phyloP scores from a whole-genome alignment of 92 coral and sea anemone genomes.

The Siderastrea siderea region DNA sequence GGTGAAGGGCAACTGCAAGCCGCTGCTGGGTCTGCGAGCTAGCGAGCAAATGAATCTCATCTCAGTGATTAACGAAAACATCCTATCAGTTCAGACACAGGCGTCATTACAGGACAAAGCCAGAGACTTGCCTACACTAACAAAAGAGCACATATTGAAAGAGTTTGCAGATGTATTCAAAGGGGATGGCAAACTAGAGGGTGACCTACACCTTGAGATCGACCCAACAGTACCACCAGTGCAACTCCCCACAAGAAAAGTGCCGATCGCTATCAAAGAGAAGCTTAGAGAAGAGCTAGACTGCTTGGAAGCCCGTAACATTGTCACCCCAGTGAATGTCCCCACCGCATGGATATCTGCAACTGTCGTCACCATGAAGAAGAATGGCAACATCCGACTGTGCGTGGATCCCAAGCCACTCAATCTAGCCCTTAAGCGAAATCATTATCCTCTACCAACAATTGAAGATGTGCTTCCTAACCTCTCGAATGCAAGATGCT shows the following conservation, averaged over 20 bases:
- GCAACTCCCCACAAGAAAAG: conserved; percentile 45
- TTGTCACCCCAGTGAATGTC: conserved; percentile 46
- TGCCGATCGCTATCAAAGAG: conserved; percentile 52
- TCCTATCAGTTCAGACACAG: conserved; percentile 23
- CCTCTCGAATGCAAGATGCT: conserved; percentile 66
- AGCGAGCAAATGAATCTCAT: conserved; percentile 61
- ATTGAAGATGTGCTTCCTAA: conserved; percentile 74
- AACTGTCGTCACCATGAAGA: conserved; percentile 60
- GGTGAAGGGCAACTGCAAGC: conserved; percentile 37
- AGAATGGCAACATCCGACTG: conserved; percentile 60
- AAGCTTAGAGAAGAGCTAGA: conserved; percentile 42
- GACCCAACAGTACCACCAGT: conserved; percentile 41
- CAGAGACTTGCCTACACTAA: background rate
- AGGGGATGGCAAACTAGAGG: conserved; percentile 41
- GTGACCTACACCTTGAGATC: conserved; percentile 47
- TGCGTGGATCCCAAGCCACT: conserved; percentile 80
- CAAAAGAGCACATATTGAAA: conserved; percentile 24
- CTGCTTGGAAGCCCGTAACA: conserved; percentile 26
- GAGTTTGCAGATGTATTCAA: conserved; percentile 41
- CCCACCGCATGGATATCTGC: conserved; percentile 76
- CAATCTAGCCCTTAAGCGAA: conserved; percentile 74
- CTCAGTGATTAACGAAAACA: conserved; percentile 51
- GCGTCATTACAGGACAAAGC: conserved; percentile 6
- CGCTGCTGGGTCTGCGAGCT: conserved; percentile 56
- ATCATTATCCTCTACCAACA: conserved; percentile 74